phyloP scores from a whole-genome alignment of 1,140 invertebrate species.

The Drosophila arawakana region DNA sequence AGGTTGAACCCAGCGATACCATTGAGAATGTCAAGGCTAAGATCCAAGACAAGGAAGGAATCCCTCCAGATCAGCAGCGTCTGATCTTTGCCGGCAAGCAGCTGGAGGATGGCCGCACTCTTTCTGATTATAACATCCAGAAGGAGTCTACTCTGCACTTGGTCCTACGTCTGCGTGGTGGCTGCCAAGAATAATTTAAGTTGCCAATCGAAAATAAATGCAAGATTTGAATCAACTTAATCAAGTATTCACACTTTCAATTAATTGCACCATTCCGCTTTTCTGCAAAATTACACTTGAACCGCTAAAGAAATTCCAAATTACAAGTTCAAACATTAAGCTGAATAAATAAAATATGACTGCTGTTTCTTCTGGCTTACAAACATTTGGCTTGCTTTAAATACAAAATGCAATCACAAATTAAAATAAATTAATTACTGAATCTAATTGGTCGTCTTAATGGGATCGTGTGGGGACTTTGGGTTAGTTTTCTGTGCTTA shows the following conservation, averaged over 20 bases:
- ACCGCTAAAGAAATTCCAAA: slow-evolving; percentile 39
- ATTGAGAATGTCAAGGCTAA: slow-evolving; percentile 94
- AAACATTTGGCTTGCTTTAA: slow-evolving; percentile 28
- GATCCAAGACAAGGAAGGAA: slow-evolving; percentile 90
- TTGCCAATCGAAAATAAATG: slow-evolving; percentile 45
- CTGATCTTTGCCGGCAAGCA: slow-evolving; percentile 92
- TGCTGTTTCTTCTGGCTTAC: slow-evolving; percentile 39
- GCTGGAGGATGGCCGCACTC: slow-evolving; percentile 91
- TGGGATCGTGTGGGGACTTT: no score
- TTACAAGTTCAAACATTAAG: slow-evolving; percentile 41
- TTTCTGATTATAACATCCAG: slow-evolving; percentile 94
- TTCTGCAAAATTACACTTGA: slow-evolving; percentile 38
- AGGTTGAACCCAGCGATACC: slow-evolving; percentile 92
- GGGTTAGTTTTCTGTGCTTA: no score
- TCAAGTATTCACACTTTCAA: slow-evolving; percentile 15
- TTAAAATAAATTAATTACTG: slow-evolving; percentile 5
- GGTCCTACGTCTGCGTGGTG: slow-evolving; percentile 92
- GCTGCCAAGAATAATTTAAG: slow-evolving; percentile 81
- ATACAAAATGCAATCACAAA: slow-evolving; percentile 41
- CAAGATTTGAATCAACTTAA: slow-evolving; percentile 29
- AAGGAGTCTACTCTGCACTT: slow-evolving; percentile 96
- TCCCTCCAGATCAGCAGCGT: slow-evolving; percentile 90
- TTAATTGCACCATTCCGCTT: slow-evolving; percentile 19
- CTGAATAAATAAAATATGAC: slow-evolving; percentile 23
- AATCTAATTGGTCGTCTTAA: no score